Base-by-base conservation (phyloP, 2,113 vertebrate genomes). In the Ornithorhynchus anatinus region DNA sequence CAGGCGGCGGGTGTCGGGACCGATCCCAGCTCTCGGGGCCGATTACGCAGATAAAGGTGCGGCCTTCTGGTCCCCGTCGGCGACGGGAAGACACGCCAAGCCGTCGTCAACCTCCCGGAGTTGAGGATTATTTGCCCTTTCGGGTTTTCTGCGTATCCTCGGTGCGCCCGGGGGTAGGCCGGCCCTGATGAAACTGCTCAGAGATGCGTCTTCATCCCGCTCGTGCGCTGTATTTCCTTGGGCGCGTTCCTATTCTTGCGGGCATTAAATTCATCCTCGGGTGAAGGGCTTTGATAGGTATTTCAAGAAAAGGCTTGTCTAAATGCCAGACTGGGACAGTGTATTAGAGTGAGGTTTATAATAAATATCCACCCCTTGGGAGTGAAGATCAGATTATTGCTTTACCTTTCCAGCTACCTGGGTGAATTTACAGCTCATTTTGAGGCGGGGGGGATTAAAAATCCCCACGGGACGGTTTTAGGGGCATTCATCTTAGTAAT, bases 361-460 rank as follows among this genome's bases (percentile, higher is more conserved):
- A 85, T 81, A 88, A 86, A 84, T 83, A 83, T 72, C 82, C 81
- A 20, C 22, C 52, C 52, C 77, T 81, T 59, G 53, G 67, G 79
- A 88, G 54, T 25, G 54, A 87, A 87, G 69, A 75, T 40, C 76
- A 75, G 57, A 81, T 79, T 85, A 89, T 48, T 84, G 77, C 85
- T 81, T 72, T 66, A 69, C 79, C 82, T 73, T 50, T 84, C 79
- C 72, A 77, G 80, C 63, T 69, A 78, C 31, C 77, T 75, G 68
- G 20, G 44, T 77, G 85, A 70, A 84, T 82, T 80, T 83, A 83
- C 85, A 79, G 68, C 2, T 42, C 73, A 88, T 79, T 81, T 85
- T 67, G n/a, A n/a, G n/a, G n/a, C n/a, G n/a, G n/a, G n/a, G n/a
- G n/a, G n/a, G n/a, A n/a, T 77, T 53, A 77, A 47, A 60, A 77